These are phyloP conservation scores for Nemopilema nomurai DNA, from an alignment of 30 jellyfish, hydroid and myxozoan species.

Conservation along the genomic window DNA sequence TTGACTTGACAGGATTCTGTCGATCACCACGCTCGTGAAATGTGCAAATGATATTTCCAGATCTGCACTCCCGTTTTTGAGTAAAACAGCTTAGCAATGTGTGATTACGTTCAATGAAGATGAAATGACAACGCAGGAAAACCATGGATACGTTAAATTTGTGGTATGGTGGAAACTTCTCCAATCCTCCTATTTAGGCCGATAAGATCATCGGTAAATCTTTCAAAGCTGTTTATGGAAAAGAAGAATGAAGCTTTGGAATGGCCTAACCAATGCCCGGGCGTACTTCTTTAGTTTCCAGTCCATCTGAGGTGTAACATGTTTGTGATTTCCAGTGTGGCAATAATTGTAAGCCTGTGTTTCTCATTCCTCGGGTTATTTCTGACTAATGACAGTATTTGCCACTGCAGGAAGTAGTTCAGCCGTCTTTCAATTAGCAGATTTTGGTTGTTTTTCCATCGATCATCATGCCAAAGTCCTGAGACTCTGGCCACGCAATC, in stretches of 20 bases:
- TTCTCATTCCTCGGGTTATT: background rate
- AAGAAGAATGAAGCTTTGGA: background rate
- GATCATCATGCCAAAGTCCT: background rate
- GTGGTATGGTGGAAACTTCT: background rate
- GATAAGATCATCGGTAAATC: background rate
- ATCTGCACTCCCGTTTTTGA: background rate
- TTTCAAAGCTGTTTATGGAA: background rate
- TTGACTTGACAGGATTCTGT: background rate
- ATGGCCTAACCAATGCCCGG: background rate
- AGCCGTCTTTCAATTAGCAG: no score
- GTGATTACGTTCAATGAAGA: background rate
- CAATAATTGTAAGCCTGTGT: background rate
- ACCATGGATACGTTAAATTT: background rate
- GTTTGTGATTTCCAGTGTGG: background rate
- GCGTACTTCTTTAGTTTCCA: no score
- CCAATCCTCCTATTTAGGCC: background rate
- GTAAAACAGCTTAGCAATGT: background rate
- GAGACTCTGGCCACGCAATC: background rate
- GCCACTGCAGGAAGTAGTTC: no score
- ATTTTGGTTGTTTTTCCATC: background rate
- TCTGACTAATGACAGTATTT: background rate
- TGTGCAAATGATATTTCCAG: background rate
- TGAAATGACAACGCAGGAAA: background rate
- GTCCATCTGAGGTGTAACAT: background rate
- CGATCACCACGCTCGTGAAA: background rate